These are phyloP conservation scores for Clarias pachynema DNA, from an alignment of 2,797 vertebrate genomes.

Conservation along the genomic window DNA sequence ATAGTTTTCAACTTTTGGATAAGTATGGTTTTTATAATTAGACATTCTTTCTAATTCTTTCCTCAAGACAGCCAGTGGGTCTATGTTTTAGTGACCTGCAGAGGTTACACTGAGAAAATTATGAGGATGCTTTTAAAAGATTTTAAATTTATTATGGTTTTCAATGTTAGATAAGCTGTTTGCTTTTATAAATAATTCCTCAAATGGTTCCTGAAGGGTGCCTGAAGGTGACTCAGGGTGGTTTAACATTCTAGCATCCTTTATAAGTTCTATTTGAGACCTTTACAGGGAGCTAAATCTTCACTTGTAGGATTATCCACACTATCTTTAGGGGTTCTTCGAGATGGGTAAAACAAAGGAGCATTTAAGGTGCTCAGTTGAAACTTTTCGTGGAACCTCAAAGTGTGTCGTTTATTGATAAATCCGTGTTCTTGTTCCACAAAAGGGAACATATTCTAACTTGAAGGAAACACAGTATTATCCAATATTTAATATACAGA, in stretches of 20 bases:
- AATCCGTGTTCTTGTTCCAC: background rate
- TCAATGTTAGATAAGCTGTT: background rate
- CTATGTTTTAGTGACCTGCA: background rate
- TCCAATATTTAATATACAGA: background rate
- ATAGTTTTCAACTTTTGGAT: background rate
- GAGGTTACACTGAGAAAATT: slow-evolving; percentile 49
- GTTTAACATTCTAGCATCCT: background rate
- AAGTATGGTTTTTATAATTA: background rate
- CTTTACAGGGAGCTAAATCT: background rate
- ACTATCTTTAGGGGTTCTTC: background rate
- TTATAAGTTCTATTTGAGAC: background rate
- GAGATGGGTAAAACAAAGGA: background rate
- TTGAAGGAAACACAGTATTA: background rate
- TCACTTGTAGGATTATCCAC: background rate
- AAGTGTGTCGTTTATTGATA: background rate
- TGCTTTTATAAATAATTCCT: background rate
- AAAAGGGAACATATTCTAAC: slow-evolving; percentile 2
- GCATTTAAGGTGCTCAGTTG: no score
- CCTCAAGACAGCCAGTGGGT: background rate
- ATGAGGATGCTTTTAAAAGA: background rate
- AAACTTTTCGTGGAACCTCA: background rate
- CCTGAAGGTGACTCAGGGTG: background rate
- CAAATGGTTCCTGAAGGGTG: background rate
- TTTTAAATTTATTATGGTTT: background rate
- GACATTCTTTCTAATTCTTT: background rate